These are phyloP conservation scores for Tipula helvola DNA, from an alignment of 2,888 invertebrate species.

Conservation along the genomic window DNA sequence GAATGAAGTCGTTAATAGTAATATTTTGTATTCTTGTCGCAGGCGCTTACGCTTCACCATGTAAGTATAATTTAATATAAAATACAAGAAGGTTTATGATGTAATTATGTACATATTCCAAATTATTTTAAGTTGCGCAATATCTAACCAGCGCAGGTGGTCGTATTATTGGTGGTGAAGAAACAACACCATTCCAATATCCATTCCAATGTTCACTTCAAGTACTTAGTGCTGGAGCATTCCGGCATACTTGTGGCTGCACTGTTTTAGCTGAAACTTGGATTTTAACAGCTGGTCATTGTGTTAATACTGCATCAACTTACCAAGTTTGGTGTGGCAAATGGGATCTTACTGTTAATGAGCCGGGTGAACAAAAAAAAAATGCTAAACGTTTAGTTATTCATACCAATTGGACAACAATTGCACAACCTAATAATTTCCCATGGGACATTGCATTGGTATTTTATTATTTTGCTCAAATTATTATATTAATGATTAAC, in stretches of 20 bases:
- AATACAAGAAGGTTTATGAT: too few species aligned
- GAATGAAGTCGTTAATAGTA: not conserved
- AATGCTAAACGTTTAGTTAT: not conserved
- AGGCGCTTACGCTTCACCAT: not conserved
- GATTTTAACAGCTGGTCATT: not conserved
- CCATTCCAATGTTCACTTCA: constrained; percentile 6
- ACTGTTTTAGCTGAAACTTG: not conserved
- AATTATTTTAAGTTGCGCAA: not conserved
- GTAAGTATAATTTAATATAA: not conserved
- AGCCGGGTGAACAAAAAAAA: not conserved
- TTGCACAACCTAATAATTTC: not conserved
- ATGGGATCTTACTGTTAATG: not conserved
- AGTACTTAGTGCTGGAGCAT: not conserved
- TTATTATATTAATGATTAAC: not conserved
- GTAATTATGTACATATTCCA: too few species aligned
- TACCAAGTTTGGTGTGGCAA: not conserved
- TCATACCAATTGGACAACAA: not conserved
- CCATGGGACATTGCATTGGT: constrained; percentile 5
- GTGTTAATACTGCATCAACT: not conserved
- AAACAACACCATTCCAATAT: not conserved
- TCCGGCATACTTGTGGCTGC: not conserved
- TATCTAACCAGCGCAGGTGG: not conserved
- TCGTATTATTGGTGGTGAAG: not conserved
- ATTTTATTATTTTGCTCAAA: not conserved
- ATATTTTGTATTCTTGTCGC: not conserved